Conservation (phyloP, 1,140 invertebrate genomes). For the Steinernema feltiae region DNA sequence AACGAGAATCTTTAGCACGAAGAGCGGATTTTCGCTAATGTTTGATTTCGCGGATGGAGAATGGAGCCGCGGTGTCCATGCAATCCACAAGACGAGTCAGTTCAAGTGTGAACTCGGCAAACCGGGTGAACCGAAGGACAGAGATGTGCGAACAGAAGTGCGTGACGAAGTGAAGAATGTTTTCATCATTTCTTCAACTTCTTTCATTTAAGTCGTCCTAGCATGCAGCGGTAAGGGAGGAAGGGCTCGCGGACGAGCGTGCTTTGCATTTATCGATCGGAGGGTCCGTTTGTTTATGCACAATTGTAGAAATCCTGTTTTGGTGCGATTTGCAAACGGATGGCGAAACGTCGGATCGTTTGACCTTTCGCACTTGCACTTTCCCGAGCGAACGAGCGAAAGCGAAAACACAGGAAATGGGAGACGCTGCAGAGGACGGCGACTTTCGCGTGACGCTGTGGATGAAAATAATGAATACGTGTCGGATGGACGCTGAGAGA, state of each 20-base stretch:
- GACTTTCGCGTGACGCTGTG: too few species aligned
- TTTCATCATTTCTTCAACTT: background rate
- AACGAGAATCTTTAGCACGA: background rate
- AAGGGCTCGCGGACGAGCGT: background rate
- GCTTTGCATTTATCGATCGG: constrained; percentile 4
- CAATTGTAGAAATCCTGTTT: background rate
- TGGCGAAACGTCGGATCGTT: too few species aligned
- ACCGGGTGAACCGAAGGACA: background rate
- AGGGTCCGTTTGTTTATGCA: constrained; percentile 1
- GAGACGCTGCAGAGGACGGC: too few species aligned
- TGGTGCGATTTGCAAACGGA: too few species aligned
- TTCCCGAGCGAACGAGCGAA: too few species aligned
- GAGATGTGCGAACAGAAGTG: background rate
- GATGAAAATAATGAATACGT: too few species aligned
- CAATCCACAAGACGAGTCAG: too few species aligned
- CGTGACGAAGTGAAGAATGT: background rate
- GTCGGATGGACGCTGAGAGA: too few species aligned
- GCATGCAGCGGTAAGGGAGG: constrained; percentile 6
- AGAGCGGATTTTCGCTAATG: background rate
- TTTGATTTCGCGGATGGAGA: background rate
- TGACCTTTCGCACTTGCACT: too few species aligned
- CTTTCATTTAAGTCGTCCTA: background rate
- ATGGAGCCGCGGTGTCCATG: background rate
- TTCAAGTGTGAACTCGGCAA: too few species aligned
- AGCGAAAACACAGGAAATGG: too few species aligned